Base-by-base conservation (phyloP, 2,888 invertebrate species). In the Brachypterus glaber region DNA sequence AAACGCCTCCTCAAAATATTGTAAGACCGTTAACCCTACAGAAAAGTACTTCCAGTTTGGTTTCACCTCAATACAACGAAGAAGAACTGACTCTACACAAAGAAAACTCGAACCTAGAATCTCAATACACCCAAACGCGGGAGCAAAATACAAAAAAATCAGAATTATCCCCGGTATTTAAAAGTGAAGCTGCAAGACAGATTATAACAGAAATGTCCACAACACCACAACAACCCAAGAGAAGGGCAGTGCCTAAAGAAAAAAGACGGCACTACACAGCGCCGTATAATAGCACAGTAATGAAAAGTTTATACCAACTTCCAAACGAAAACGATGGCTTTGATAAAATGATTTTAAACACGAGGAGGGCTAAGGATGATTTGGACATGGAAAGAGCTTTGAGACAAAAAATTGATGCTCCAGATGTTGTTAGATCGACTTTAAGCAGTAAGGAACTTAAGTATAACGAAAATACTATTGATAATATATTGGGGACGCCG, bases 251-350 rank as follows among this genome's bases (percentile, higher is more conserved):
- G 24, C 88, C 88, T 1, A 80, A 79, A 50, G 86, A 88, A 58
- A 89, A 87, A 62, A 70, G 89, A 37, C 70, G 89, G 38, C 89
- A 91, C 61, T 82, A 89, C 55, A 92, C 91, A 0, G 88, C 91
- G n/a, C 82, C 81, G 1, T 78, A 82, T 44, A 64, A 66, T 43
- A 64, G 63, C 48, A 46, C 61, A 39, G 58, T 62, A 16, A 57
- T 62, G 54, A 62, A 63, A 40, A 62, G 63, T 44, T 44, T 63
- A 37, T 54, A 58, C 35, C 58, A 61, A 33, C 43, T 62, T 31
- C 60, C 60, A 1, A 57, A 55, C 2, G 57, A 56, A 30, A 56
- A 54, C 31, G 54, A 50, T 33, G 51, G 51, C 21, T 61, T 60
- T 41, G 57, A 60, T 41, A 59, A 57, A 40, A 46, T 53, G 37